These are phyloP conservation scores for Andrena camellia DNA, from an alignment of 2,888 invertebrate genomes.

Conservation along the genomic window DNA sequence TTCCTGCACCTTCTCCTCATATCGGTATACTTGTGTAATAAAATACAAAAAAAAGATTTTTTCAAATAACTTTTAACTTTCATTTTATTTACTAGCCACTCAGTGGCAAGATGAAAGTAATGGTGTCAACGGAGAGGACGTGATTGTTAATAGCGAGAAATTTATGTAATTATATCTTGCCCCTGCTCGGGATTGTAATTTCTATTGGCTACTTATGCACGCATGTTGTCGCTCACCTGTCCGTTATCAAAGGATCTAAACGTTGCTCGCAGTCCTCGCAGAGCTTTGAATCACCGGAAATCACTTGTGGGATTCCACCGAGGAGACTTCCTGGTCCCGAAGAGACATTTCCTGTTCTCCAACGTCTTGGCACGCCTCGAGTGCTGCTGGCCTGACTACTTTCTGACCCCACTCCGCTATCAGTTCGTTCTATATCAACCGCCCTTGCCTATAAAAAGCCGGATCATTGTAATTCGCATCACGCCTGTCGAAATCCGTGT, in stretches of 20 bases:
- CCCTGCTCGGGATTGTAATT: background rate
- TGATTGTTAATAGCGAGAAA: background rate
- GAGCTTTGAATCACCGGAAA: conserved; percentile 86
- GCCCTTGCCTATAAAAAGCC: conserved; percentile 82
- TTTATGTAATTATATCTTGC: background rate
- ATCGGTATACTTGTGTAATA: background rate
- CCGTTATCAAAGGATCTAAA: conserved; percentile 91
- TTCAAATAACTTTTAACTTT: background rate
- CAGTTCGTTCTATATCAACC: conserved; percentile 95
- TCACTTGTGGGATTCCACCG: conserved; percentile 87
- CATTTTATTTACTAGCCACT: too few species aligned
- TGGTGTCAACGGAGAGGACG: too few species aligned
- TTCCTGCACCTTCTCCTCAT: too few species aligned
- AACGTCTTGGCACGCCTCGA: conserved; percentile 84
- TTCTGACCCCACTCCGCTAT: conserved; percentile 96
- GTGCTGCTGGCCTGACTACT: conserved; percentile 95
- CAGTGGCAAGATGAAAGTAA: too few species aligned
- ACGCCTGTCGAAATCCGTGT: background rate
- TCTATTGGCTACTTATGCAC: conserved; percentile 4
- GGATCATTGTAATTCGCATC: conserved; percentile 12
- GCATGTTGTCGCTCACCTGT: conserved; percentile 83
- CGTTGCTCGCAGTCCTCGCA: conserved; percentile 96
- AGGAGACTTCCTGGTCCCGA: conserved; percentile 84
- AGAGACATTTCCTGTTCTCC: conserved; percentile 83
- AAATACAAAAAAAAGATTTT: background rate